A percentile compares a stretch with the other conserved stretches of the same genome.
phyloP scores from a whole-genome alignment of 2,797 vertebrate genomes.

The Perdix hodgsoniae region DNA sequence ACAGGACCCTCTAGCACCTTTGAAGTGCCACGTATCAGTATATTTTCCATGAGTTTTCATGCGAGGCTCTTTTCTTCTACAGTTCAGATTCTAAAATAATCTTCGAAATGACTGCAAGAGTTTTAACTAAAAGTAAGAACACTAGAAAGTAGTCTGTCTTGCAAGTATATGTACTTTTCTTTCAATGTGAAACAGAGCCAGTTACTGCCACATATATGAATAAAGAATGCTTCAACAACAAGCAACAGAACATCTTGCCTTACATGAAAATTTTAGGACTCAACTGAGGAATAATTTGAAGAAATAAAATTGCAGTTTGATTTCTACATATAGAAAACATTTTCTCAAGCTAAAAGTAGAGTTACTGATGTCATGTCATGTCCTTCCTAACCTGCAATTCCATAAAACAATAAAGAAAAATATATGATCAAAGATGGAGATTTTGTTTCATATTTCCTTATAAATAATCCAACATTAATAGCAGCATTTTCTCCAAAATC shows the following conservation, averaged over 20 bases:
- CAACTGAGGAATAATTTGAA: background rate
- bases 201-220: background rate
- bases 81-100: background rate
- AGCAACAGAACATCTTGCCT: background rate
- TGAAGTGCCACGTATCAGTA: background rate
- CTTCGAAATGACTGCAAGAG: background rate
- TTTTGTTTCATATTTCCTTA: background rate
- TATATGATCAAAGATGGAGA: background rate
- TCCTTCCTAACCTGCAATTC: background rate
- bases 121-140: background rate
- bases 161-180: background rate
- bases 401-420: background rate
- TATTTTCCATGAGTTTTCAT: rapidly evolving
- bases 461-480: background rate
- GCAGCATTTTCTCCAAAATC: background rate
- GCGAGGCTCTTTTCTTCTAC: background rate
- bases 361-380: background rate
- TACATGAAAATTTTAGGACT: background rate
- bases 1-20: background rate
- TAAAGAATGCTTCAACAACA: background rate
- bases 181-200: background rate
- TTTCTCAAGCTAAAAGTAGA: background rate
- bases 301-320: background rate
- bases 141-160: background rate
- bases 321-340: background rate